Base-by-base conservation (phyloP, 1,140 invertebrate species). In the Nymphalis io region DNA sequence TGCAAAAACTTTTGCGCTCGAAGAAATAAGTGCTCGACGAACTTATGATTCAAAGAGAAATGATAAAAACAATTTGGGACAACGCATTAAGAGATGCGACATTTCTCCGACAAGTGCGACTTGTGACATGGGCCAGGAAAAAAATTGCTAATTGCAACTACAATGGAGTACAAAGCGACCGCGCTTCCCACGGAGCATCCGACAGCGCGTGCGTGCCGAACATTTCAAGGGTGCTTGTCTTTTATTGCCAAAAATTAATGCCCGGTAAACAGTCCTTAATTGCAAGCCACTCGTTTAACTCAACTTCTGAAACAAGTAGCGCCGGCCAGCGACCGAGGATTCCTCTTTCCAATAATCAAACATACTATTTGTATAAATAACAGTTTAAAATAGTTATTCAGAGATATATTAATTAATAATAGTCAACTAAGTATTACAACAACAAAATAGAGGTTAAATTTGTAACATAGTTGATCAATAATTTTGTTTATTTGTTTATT, bases 221-320 rank as follows among this genome's bases (percentile, higher is more conserved):
- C 87, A 91, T 89, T 84, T 81, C 83, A 60, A 59, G 83, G 83
- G 78, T 83, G 83, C 87, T 78, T 82, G 74, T 82, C 85, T 86
- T 91, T 91, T 91, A 91, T 91, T 91, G 87, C 88, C 89, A 89
- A 91, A 91, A 91, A 91, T 91, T 89, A 91, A 90, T 89, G 87
- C 76, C 80, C 88, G 72, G 87, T 88, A 89, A 89, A 89, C 79
- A 89, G 87, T 77, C 78, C 82, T 80, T 90, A 90, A 91, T 88
- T 90, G 82, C 69, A 60, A 62, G 38, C 62, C 63, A 61, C 48
- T 70, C 63, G 69, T 53, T 66, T 40, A 53, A 66, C 46, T 60
- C 68, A 59, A 59, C 21, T n/a, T 60, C 62, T 48, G 68, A 68
- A 60, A 55, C 59, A 60, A 62, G 62, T 57, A 68, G 66, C 66